Evolutionary conservation across 2,113 vertebrate species (phyloP), one percentile per base, ranked within the genome.

Genomic region (Emydura subglobosa): DNA sequence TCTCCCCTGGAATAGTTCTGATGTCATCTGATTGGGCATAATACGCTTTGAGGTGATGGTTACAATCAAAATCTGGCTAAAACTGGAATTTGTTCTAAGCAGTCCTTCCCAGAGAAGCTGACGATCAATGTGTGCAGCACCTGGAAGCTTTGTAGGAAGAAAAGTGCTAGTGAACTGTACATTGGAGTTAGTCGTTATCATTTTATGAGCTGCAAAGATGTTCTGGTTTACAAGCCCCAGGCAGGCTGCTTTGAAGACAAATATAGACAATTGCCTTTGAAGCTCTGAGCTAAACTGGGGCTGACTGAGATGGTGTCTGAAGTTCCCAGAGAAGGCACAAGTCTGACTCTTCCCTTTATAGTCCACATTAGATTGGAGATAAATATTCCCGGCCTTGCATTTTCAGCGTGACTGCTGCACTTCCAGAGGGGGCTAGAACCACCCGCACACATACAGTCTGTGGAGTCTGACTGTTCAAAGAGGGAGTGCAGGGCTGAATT

Each of bases 101-200:
- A 13, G 13, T 1, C 0, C 16, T 7, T 72, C 54, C 86, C 83
- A 81, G 78, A 1, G 0, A 65, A 25, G 86, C 49, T 2, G 65
- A 17, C 65, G 27, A 72, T 39, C 84, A 17, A 59, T 0, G 22
- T 4, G 27, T 0, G 7, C 85, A 21, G 57, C 0, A 34, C 31
- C 25, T 14, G 42, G 4, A 50, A 5, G 24, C 34, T 17, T 59
- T 31, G 0, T 12, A 34, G 78, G 68, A 27, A 51, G 34, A 3
- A 5, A 91, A 12, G 51, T 4, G 0, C 81, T 39, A 54, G 1
- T 0, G 1, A 47, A 57, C 42, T 31, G 10, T 16, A 51, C 42
- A 1, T 39, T 74, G 61, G 55, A 79, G 79, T 49, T 74, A 27
- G 7, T 85, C 1, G 0, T 34, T 29, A 29, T 16, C 2, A 1